Percentiles rank a stretch among this genome's conserved stretches.
Conservation (phyloP, 1,140 invertebrate species). For the Calephelis nemesis region DNA sequence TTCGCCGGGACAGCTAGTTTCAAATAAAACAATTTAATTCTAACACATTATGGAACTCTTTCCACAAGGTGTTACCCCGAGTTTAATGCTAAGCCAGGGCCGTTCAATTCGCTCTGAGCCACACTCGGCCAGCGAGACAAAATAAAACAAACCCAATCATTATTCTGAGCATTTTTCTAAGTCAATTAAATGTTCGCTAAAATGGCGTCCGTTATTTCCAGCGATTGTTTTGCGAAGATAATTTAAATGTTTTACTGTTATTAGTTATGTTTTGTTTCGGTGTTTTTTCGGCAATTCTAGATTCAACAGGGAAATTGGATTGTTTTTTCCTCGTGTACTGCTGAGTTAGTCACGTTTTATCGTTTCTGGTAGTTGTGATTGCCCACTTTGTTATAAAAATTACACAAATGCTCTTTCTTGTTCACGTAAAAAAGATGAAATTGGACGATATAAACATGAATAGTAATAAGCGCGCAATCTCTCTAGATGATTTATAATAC, state of each 20-base stretch:
- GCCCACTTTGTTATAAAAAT: no score
- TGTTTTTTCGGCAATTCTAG: slow-evolving; percentile 20
- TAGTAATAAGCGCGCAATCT: no score
- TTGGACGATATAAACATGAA: no score
- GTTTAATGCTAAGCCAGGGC: slow-evolving; percentile 42
- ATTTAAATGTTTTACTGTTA: slow-evolving; percentile 63
- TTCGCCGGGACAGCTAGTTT: no score
- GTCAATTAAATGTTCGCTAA: slow-evolving; percentile 64
- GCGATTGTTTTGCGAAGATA: slow-evolving; percentile 45
- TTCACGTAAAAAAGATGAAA: no score
- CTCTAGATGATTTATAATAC: no score
- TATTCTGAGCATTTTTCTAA: slow-evolving; percentile 62
- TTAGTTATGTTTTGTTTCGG: slow-evolving; percentile 51
- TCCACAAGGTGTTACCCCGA: not conserved
- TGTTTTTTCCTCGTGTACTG: not conserved
- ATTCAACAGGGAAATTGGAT: slow-evolving; percentile 5
- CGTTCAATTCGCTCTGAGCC: slow-evolving; percentile 37
- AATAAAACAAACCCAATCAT: slow-evolving; percentile 49
- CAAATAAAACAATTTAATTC: no score
- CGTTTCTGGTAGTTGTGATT: not conserved
- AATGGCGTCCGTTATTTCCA: slow-evolving; percentile 43
- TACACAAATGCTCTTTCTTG: no score
- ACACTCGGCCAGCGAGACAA: slow-evolving; percentile 48
- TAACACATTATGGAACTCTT: not conserved
- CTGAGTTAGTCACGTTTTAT: not conserved